Percentiles rank a stretch among this genome's conserved stretches.
Evolutionary conservation across 2,113 vertebrate species (phyloP).

Genomic region (Myrmecophaga tridactyla): DNA sequence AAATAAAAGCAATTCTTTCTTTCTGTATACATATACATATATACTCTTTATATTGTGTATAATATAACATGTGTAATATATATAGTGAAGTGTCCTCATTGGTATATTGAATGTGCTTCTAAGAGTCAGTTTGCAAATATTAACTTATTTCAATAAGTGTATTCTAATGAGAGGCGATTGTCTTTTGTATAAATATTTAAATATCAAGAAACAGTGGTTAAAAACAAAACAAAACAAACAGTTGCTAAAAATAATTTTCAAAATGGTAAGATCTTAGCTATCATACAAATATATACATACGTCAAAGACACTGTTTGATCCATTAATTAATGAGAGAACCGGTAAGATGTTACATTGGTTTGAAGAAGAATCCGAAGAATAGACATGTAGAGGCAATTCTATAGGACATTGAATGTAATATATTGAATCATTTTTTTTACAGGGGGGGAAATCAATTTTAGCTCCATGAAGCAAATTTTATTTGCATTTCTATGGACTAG

Average conservation of each 20-base stretch:
- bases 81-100: neutral
- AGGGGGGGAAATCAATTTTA: neutral
- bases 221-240: neutral
- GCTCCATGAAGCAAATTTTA: neutral
- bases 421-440: neutral
- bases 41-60: neutral
- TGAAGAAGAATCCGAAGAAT: neutral
- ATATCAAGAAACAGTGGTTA: neutral
- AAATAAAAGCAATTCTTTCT: too few relatives aligned
- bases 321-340: neutral
- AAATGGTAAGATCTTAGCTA: neutral
- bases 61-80: neutral
- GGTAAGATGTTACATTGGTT: neutral
- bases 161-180: neutral
- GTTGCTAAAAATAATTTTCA: slow-evolving; percentile 1
- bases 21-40: too few relatives aligned
- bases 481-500: neutral
- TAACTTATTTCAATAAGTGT: neutral
- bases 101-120: neutral
- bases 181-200: neutral
- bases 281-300: neutral
- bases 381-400: neutral
- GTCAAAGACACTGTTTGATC: neutral
- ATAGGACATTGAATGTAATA: neutral
- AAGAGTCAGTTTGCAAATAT: neutral